Conservation (phyloP, 23 tunicate species). For the Clavelina lepadiformis region DNA sequence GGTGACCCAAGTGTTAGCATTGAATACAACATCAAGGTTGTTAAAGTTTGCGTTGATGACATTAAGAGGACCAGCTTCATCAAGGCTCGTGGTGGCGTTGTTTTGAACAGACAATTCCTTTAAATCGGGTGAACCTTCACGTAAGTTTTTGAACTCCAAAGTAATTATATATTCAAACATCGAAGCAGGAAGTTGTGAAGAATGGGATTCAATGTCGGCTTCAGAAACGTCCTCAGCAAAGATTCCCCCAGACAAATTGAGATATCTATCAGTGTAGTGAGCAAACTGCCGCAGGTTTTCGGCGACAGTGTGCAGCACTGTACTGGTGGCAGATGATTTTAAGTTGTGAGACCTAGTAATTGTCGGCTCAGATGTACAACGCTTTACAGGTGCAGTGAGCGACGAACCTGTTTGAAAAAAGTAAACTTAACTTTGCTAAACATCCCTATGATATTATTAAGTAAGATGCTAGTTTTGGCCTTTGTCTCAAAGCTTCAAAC, state of each 20-base stretch:
- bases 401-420: too few species aligned
- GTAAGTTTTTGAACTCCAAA: constrained; percentile 20
- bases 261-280: neutral
- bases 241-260: neutral
- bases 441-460: too few species aligned
- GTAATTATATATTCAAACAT: constrained; percentile 25
- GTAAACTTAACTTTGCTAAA: too few species aligned
- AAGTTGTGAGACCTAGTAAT: neutral
- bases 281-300: constrained; percentile 37
- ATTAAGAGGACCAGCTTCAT: constrained; percentile 4
- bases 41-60: constrained; percentile 51
- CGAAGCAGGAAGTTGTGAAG: neutral
- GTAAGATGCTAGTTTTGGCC: too few species aligned
- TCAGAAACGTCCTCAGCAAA: neutral
- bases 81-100: neutral
- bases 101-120: neutral
- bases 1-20: constrained; percentile 65
- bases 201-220: neutral
- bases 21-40: constrained; percentile 63
- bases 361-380: constrained; percentile 14
- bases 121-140: constrained; percentile 6
- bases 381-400: too few species aligned
- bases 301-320: constrained; percentile 46
- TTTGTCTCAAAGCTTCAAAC: too few species aligned
- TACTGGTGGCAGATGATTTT: constrained; percentile 22